phyloP scores from a whole-genome alignment of 2,888 invertebrate species.

The Drosophila acutilabella region DNA sequence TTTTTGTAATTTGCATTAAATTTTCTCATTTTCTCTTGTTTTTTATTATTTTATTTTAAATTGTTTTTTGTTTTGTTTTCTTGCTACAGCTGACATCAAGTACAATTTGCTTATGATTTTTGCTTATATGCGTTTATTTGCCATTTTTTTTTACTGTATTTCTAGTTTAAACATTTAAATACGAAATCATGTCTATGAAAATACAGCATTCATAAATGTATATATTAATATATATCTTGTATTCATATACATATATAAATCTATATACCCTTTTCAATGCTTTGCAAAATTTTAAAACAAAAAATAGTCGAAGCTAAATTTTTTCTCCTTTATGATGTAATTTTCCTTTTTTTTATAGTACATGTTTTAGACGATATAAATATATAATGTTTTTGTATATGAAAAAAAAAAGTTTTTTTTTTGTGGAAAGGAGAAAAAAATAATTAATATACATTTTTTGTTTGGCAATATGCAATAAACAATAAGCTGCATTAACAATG shows the following conservation, averaged over 20 bases:
- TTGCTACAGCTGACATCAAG: conserved; percentile 77
- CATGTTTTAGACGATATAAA: conserved; percentile 52
- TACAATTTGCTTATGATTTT: conserved; percentile 70
- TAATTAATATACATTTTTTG: conserved; percentile 43
- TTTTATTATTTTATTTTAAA: conserved; percentile 39
- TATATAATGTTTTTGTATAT: conserved; percentile 40
- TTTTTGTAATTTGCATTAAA: conserved; percentile 11
- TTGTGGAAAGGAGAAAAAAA: conserved; percentile 1
- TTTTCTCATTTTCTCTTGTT: conserved; percentile 22
- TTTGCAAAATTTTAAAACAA: conserved; percentile 66
- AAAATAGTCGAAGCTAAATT: conserved; percentile 39
- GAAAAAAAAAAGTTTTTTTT: conserved; percentile 14
- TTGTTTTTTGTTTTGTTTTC: conserved; percentile 43
- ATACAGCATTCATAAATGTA: conserved; percentile 65
- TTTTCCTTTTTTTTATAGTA: conserved; percentile 42
- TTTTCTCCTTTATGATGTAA: conserved; percentile 4
- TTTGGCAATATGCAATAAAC: conserved; percentile 36
- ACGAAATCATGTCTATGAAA: conserved; percentile 72
- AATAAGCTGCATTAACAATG: conserved; percentile 52
- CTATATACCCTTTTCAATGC: conserved; percentile 68
- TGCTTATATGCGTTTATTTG: conserved; percentile 62
- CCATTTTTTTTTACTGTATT: conserved; percentile 51
- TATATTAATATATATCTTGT: conserved; percentile 36
- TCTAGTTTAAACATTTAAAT: conserved; percentile 74
- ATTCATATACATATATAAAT: conserved; percentile 49